Base-by-base conservation (phyloP, 2,113 vertebrate species). In the Ceyx melanurus region DNA sequence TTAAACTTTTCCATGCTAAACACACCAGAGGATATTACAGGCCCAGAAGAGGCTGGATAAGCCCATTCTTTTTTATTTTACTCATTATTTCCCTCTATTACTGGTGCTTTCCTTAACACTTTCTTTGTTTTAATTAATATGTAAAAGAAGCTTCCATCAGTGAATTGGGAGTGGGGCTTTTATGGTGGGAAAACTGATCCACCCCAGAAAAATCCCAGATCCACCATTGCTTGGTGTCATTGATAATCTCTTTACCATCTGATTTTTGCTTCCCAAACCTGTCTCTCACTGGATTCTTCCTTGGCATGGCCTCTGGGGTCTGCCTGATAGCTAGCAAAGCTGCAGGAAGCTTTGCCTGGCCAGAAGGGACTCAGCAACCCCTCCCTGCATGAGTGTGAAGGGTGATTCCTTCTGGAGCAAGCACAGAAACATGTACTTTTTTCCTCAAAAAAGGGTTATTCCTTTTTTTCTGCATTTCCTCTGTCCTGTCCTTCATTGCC, bases 141-240 rank as follows among this genome's bases (percentile, higher is more conserved):
- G 33, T 48, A 76, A 86, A 62, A 68, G 82, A 89, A 66, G 70
- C 65, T 79, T 91, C 91, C 86, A 93, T 90, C 73, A 93, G 82
- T 61, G 74, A 94, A 83, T 83, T 93, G 90, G 90, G 89, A 91
- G 62, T 80, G 25, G 12, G 60, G 23, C 20, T 88, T 90, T 85
- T 90, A 45, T 0, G 3, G 20, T 82, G 65, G 80, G 85, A 73
- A 86, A 91, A 74, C 42, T 23, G 51, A 78, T 26, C 1, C 35
- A 35, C 35, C 35, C 35, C 35, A 35, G 35, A 35, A 35, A 35
- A 2, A 48, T 28, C 26, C 13, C 50, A 76, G 65, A 8, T 72
- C 77, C 28, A 45, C 43, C 54, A n/a, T 57, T 4, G 22, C 62
- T 77, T 78, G 50, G 21, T 80, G 26, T 88, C 15, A 10, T 66